phyloP scores from a whole-genome alignment of 2,113 vertebrate species.

The Petroica traversi region DNA sequence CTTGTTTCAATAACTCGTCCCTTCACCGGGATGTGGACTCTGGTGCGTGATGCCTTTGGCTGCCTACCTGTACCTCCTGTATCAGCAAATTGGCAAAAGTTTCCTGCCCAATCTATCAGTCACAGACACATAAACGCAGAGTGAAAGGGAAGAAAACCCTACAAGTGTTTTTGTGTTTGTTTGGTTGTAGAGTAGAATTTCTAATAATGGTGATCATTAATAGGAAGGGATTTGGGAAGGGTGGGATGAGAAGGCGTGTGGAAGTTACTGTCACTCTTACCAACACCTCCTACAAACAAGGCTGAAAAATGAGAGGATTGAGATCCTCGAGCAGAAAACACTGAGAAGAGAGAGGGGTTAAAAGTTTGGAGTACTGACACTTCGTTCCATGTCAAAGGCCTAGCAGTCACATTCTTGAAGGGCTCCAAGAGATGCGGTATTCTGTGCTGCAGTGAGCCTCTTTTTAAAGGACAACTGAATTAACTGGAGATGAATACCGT shows the following conservation, averaged over 20 bases:
- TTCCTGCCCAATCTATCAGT: background rate
- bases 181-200: background rate
- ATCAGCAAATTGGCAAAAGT: background rate
- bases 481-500: background rate
- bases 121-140: background rate
- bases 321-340: background rate
- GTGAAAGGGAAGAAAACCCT: background rate
- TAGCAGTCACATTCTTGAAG: background rate
- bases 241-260: background rate
- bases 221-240: background rate
- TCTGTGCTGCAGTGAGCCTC: background rate
- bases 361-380: background rate
- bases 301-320: background rate
- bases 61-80: background rate
- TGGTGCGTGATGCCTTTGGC: background rate
- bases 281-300: background rate
- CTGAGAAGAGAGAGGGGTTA: background rate
- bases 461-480: background rate
- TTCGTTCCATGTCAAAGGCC: fast-evolving
- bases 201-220: background rate
- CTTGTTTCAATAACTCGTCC: background rate
- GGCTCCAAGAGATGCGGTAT: background rate
- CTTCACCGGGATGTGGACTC: background rate
- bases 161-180: background rate
- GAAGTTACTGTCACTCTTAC: background rate